Percentiles rank a stretch among this genome's conserved stretches.
Evolutionary conservation across 2,888 invertebrate genomes (phyloP).

Genomic region (Nomada flava): DNA sequence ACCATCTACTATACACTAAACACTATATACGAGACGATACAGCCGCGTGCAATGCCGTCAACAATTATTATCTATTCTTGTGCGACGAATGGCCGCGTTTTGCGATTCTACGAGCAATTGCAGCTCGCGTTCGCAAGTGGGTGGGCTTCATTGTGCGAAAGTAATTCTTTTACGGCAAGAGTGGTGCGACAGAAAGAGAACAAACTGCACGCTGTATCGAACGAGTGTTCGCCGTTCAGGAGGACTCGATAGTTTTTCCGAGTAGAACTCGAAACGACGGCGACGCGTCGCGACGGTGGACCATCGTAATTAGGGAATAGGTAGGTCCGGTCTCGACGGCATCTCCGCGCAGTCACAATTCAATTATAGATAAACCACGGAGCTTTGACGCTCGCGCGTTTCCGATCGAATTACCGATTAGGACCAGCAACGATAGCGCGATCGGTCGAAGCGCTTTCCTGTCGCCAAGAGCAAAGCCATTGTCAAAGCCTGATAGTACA

Average conservation of each 20-base stretch:
- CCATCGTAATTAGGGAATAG: no score
- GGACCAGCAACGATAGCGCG: background rate
- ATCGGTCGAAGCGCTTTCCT: conserved; percentile 7
- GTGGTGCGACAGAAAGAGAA: background rate
- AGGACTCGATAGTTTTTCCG: background rate
- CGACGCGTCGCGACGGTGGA: no score
- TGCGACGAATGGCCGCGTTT: conserved; percentile 25
- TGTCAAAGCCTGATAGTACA: background rate
- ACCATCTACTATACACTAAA: no score
- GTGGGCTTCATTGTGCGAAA: background rate
- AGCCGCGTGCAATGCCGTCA: background rate
- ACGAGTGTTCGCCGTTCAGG: no score
- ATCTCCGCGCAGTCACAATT: conserved; percentile 16
- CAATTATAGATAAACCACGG: conserved; percentile 35
- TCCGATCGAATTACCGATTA: conserved; percentile 41
- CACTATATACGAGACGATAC: background rate
- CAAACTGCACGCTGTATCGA: no score
- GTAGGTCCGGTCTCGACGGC: background rate
- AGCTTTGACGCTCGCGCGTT: background rate
- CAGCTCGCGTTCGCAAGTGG: background rate
- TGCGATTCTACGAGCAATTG: conserved; percentile 9
- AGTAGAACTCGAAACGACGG: background rate
- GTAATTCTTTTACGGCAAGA: background rate
- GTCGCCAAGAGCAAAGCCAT: background rate
- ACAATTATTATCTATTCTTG: conserved; percentile 34